Conservation (phyloP, 2,888 invertebrate species). For the Apeira syringaria region DNA sequence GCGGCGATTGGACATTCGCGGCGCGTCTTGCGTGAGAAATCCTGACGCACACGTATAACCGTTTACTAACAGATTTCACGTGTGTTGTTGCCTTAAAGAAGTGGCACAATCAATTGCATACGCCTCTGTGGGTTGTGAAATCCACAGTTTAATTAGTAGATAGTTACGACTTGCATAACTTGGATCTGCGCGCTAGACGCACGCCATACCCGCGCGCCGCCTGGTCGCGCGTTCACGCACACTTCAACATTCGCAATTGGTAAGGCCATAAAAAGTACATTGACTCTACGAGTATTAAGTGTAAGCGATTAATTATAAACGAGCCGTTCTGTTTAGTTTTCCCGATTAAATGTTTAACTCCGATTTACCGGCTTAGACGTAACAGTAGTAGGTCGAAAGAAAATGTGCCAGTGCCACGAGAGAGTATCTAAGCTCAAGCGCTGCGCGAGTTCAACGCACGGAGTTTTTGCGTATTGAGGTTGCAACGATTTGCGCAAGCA, state of each 20-base stretch:
- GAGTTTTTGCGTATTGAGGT: slow-evolving; percentile 55
- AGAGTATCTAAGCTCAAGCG: slow-evolving; percentile 32
- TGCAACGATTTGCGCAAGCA: slow-evolving; percentile 59
- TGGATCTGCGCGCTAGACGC: slow-evolving; percentile 13
- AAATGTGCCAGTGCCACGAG: slow-evolving; percentile 25
- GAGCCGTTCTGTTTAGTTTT: slow-evolving; percentile 19
- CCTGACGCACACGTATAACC: slow-evolving; percentile 3
- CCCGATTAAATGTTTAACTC: slow-evolving; percentile 7
- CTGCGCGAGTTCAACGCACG: slow-evolving; percentile 41
- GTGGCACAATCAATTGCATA: slow-evolving; percentile 49
- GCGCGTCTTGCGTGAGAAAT: slow-evolving; percentile 19
- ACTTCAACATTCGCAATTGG: slow-evolving; percentile 36
- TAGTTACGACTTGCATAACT: slow-evolving; percentile 30
- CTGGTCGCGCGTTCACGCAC: slow-evolving; percentile 8
- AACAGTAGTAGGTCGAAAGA: slow-evolving; percentile 30
- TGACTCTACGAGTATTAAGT: slow-evolving; percentile 31
- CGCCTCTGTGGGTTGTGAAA: slow-evolving; percentile 44
- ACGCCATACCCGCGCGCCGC: background rate
- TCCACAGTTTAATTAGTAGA: slow-evolving; percentile 42
- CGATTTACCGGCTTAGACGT: slow-evolving; percentile 8
- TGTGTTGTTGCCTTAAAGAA: slow-evolving; percentile 42
- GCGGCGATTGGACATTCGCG: slow-evolving; percentile 29
- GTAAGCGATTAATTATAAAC: slow-evolving; percentile 21
- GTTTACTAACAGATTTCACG: slow-evolving; percentile 45
- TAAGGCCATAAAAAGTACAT: slow-evolving; percentile 40